Conservation (phyloP, 2,888 invertebrate genomes). For the Vanessa cardui region DNA sequence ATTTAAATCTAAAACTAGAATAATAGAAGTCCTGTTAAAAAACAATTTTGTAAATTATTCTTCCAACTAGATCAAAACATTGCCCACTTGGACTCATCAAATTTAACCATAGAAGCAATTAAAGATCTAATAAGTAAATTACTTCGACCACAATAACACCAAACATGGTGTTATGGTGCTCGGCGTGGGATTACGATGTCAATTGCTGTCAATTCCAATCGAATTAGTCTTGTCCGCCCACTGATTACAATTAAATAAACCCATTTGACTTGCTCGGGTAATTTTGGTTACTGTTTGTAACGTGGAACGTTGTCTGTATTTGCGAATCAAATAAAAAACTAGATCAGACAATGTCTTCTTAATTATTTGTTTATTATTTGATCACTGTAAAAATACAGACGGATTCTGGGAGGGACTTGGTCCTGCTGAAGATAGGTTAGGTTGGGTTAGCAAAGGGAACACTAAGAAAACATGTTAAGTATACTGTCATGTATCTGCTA, state of each 20-base stretch:
- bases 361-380: background rate
- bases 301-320: too few relatives aligned
- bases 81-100: background rate
- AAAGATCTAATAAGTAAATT: conserved; percentile 12
- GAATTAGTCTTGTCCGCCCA: conserved; percentile 50
- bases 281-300: background rate
- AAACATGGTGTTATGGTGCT: conserved; percentile 53
- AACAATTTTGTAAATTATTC: too few relatives aligned
- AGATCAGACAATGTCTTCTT: too few relatives aligned
- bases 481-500: too few relatives aligned
- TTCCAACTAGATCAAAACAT: too few relatives aligned
- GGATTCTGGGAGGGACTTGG: too few relatives aligned
- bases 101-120: conserved; percentile 11
- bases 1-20: too few relatives aligned
- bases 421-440: too few relatives aligned
- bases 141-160: conserved; percentile 47
- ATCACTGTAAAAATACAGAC: background rate
- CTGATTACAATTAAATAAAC: conserved; percentile 36
- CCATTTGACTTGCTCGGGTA: conserved; percentile 17
- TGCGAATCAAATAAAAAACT: too few relatives aligned
- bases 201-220: conserved; percentile 43
- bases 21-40: too few relatives aligned
- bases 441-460: too few relatives aligned
- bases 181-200: conserved; percentile 47
- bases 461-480: too few relatives aligned